Evolutionary conservation across 1,140 invertebrate genomes (phyloP), one percentile per base, ranked within the genome.

Genomic region (Teleogryllus occipitalis): DNA sequence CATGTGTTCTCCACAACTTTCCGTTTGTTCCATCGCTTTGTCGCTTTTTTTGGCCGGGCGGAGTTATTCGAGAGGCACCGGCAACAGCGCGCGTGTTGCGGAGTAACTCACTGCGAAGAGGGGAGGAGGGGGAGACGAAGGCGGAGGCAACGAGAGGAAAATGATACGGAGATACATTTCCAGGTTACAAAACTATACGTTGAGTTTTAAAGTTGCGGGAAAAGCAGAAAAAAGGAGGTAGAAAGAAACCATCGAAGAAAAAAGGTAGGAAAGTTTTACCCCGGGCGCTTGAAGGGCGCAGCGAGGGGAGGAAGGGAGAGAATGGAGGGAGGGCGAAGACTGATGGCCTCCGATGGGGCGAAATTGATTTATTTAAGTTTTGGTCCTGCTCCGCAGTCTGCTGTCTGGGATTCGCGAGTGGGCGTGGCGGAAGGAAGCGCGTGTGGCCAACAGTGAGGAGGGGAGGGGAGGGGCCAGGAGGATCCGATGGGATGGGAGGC

Each of bases 341-440:
- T 65, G 54, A 65, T 65, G 54, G 54, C 18, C 54, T 65, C 18
- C 54, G 54, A 65, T 65, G 54, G 54, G 7, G 10, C 54, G 54
- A 65, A 65, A 65, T 65, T 65, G 54, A 65, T 65, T 65, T 65
- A 65, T 65, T 65, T 65, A 65, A 65, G 54, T 65, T 65, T 65
- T 65, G 54, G 54, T 7, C 54, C 18, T 18, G 10, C 18, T 10
- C 10, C 10, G 18, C 54, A 65, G 54, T 65, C 54, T 65, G 54
- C 54, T 65, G 10, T 7, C 54, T 18, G 10, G 54, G 54, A 65
- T 14, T 65, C 54, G 54, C 54, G 10, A 7, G 18, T 14, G 18
- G 18, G 18, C 54, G 10, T 65, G 10, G 18, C 10, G 18, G 54
- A 2, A 65, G 54, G 54, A 39, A 5, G 27, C 27, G 27, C 27